Evolutionary conservation across 1,140 invertebrate species (phyloP), one percentile per base, ranked within the genome.

Genomic region (Thaumatotibia leucotreta): DNA sequence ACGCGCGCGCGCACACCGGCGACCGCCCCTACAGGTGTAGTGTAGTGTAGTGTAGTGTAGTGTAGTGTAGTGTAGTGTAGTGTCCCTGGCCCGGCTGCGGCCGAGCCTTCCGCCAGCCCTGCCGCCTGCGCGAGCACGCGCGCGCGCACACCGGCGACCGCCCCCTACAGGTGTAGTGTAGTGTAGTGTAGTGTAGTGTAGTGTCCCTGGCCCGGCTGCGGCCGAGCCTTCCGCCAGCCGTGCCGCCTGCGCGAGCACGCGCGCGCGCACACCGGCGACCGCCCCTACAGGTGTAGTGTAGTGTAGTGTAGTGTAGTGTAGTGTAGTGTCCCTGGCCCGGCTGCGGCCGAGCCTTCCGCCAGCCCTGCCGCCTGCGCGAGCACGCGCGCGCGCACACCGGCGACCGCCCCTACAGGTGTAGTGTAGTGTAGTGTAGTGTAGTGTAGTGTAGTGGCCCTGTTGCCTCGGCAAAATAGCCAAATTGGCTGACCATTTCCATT

Each of bases 141-240:
- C 92, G 95, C 22, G 93, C 93, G 4, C 96, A 96, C 78, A 96
- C 95, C 4, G 95, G 95, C 0, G 94, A 94, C 70, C 94, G 94
- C 67, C 95, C n/a, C 95, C 0, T 97, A 95, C 80, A n/a, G 33
- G 33, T 35, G 11, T 10, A 11, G 32, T n/a, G n/a, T n/a, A n/a
- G n/a, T n/a, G n/a, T n/a, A n/a, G n/a, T n/a, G n/a, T n/a, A n/a
- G n/a, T n/a, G n/a, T n/a, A n/a, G n/a, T n/a, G n/a, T 11, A 33
- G 9, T 33, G 32, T 33, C 9, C 11, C 1, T 33, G 32, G 32
- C 32, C 32, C 77, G 83, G 1, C 95, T 95, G 75, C 91, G 84
- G 20, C 91, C 74, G 77, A 45, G 45, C 22, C 32, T 33, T 33
- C 9, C 9, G 32, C 1, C 32, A 33, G 32, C 32, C 32, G 9